Base-by-base conservation (phyloP, 2,113 vertebrate genomes). In the Sphyrna mokarran region DNA sequence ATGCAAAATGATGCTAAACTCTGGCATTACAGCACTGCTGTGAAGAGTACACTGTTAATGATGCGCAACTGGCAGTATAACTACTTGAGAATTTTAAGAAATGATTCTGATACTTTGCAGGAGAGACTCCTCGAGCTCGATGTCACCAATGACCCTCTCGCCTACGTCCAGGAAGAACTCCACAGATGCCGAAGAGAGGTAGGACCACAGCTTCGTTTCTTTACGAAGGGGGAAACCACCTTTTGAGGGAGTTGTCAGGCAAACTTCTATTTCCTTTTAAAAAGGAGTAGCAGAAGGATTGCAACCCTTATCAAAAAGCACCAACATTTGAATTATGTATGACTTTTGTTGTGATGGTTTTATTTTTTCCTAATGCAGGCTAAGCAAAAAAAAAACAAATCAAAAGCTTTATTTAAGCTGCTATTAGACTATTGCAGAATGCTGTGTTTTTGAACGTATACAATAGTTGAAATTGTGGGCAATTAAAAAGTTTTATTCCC, bases 181-280 rank as follows among this genome's bases (percentile, higher is more conserved):
- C 23, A 72, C 69, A 72, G 94, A 95, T 40, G 48, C 70, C 14
- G 94, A 95, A 43, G 94, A 95, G 40, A 95, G 94, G 94, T 95
- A 95, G 40, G 22, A 18, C 33, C 7, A 16, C 7, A 16, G 29
- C 11, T 13, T 11, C 5, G 14, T 33, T 18, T 43, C 37, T 48
- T 54, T 48, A 72, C 54, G 4, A 54, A 95, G 22, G 61, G 16
- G 33, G 18, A 63, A 93, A 63, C 3, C 0, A 22, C 11, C 3
- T 13, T 13, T 9, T 66, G 13, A 54, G 22, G 22, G 61, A 61
- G 66, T 0, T 66, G 66, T 68, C 63, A 66, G 61, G n/a, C 61
- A 66, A 37, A 63, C 23, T 23, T 90, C 29, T 89, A 48, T 54
- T 58, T 29, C 43, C 43, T 86, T 66, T 33, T 29, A 63, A 20